Base-by-base conservation (phyloP, 1,140 invertebrate species). In the Drosophila nannoptera region DNA sequence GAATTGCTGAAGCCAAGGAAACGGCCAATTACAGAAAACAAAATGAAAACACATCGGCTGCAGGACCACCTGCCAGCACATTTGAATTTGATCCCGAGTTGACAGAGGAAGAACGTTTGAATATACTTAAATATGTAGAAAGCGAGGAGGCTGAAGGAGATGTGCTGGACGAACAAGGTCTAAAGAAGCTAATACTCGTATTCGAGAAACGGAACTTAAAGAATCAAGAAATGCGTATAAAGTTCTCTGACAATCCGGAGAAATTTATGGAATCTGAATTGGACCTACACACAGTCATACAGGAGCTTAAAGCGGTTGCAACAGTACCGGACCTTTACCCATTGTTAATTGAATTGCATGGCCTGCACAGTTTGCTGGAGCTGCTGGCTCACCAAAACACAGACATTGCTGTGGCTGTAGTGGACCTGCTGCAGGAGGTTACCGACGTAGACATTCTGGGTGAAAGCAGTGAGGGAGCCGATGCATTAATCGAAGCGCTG, bases 251-350 rank as follows among this genome's bases (percentile, higher is more conserved):
- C 90, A 94, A 96, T 77, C 97, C 99, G 42, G 96, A 99, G 88
- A 98, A 98, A 90, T 99, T 99, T 90, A 99, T 99, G 97, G 98
- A 99, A 77, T 99, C 98, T 53, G 99, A 99, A 92, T 91, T 99
- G 8, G 97, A 99, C 90, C 90, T 99, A 45, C 96, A 98, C 90
- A 96, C 97, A 80, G 93, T 94, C 2, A 92, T 99, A 66, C 94
- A 99, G 91, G 96, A 99, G 88, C 92, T 99, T 87, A 97, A 99
- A 91, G 94, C 95, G 8, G 91, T 99, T 16, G 96, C 98, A 6
- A 99, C 98, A 6, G 96, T 97, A 36, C 98, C 98, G 8, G 97
- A 99, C 89, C 92, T 98, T 46, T 99, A 99, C 91, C 95, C 96
- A 0, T 87, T 97, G 9, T 91, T 99, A 52, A 96, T 99, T 2